Base-by-base conservation (phyloP, 2,888 invertebrate genomes). In the Odontocolon sp. region DNA sequence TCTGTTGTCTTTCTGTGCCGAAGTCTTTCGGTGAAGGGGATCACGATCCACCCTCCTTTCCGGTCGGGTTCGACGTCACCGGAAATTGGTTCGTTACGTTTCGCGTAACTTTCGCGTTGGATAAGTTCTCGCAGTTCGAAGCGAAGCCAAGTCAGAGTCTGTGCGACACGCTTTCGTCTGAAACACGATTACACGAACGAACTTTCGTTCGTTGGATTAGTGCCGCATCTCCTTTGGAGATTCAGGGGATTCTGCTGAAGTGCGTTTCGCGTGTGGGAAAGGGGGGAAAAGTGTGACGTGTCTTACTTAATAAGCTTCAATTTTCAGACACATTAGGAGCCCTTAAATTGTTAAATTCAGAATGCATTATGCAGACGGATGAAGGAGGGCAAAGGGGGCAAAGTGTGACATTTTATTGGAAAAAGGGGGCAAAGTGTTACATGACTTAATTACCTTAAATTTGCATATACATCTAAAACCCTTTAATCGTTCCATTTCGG, bases 1-100 rank as follows among this genome's bases (percentile, higher is more conserved):
- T 16, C 40, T 45, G 23, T 33, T 52, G 57, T 66, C 50, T 66
- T 57, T 52, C 9, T 21, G 23, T 31, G n/a, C n/a, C n/a, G n/a
- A n/a, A n/a, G n/a, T n/a, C n/a, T 4, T 56, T 45, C 40, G 26
- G n/a, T n/a, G 21, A 6, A 61, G 31, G 11, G 57, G 14, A 59
- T 31, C 40, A 38, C 45, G 16, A n/a, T 26, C 33, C 64, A 16
- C 50, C 64, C 64, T 64, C 9, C 14, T 59, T 38, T 54, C 26
- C 70, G 69, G 50, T 42, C 38, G 47, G 40, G 23, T 64, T 56
- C 38, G 64, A 66, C 61, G 21, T 45, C 70, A 70, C 63, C 50
- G 77, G 78, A 78, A 82, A 82, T 82, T 81, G 80, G 69, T 81
- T 78, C 75, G 78, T 80, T 80, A 81, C 74, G 76, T 74, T 71